phyloP scores from a whole-genome alignment of 2,888 invertebrate genomes.

The Leptopilina myrica region DNA sequence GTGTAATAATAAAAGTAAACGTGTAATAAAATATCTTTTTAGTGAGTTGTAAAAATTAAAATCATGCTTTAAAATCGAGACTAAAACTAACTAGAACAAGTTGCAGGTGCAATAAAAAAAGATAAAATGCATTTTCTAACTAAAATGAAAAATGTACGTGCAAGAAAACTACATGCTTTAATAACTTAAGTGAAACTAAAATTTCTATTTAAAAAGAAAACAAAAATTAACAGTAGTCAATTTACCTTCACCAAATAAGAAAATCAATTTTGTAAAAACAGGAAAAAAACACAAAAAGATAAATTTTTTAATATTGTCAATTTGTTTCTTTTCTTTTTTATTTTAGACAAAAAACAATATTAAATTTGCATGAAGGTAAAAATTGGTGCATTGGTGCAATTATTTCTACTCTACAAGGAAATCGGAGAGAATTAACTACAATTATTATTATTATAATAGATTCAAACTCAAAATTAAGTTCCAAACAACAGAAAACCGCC shows the following conservation, averaged over 20 bases:
- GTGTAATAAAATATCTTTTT: neutral
- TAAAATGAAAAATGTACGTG: constrained; percentile 3
- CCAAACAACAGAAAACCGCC: constrained; percentile 43
- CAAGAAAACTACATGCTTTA: constrained; percentile 7
- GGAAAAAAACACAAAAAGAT: neutral
- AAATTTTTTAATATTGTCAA: neutral
- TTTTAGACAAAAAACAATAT: neutral
- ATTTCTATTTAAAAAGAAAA: neutral
- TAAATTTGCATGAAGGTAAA: constrained; percentile 3
- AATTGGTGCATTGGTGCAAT: neutral
- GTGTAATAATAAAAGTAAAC: neutral
- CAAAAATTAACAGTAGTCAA: neutral
- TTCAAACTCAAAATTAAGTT: neutral
- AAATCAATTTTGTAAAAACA: neutral
- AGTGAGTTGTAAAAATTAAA: neutral
- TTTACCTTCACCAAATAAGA: constrained; percentile 18
- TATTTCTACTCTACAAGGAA: neutral
- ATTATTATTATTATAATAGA: too few relatives aligned
- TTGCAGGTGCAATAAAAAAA: constrained; percentile 1
- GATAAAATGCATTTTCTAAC: constrained; percentile 1
- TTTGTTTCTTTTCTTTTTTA: too few relatives aligned
- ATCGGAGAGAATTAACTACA: neutral
- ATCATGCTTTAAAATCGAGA: constrained; percentile 18
- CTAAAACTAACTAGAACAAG: constrained; percentile 16
- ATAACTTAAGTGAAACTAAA: neutral